Evolutionary conservation across 2,888 invertebrate species (phyloP).

Genomic region (Archips xylosteana): DNA sequence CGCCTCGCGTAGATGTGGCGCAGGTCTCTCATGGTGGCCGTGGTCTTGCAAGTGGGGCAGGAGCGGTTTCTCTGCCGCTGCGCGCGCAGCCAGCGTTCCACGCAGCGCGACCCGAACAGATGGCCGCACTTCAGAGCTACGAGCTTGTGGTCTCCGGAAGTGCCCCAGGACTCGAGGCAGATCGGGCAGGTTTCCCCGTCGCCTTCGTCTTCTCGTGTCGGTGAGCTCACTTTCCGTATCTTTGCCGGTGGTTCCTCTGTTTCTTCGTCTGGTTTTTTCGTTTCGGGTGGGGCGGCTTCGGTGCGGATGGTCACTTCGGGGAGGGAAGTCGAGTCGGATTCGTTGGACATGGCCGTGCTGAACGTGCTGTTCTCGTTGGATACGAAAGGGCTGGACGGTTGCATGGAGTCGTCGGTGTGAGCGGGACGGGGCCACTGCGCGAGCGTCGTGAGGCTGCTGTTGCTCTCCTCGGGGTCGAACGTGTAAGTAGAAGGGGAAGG

Average conservation of each 20-base stretch:
- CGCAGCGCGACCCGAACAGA: conserved; percentile 94
- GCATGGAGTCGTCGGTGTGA: conserved; percentile 44
- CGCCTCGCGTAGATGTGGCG: conserved; percentile 92
- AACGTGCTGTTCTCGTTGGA: conserved; percentile 47
- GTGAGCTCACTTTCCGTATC: conserved; percentile 61
- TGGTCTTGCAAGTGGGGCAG: conserved; percentile 96
- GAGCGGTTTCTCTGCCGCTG: conserved; percentile 83
- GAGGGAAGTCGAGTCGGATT: conserved; percentile 49
- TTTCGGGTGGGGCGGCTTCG: conserved; percentile 9
- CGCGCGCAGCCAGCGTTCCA: conserved; percentile 89
- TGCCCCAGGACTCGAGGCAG: conserved; percentile 95
- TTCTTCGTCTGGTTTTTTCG: conserved; percentile 41
- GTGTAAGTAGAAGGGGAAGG: conserved; percentile 41
- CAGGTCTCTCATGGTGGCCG: conserved; percentile 88
- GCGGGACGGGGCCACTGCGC: conserved; percentile 40
- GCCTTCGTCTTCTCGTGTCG: conserved; percentile 71
- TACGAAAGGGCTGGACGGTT: conserved; percentile 43
- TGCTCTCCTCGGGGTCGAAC: conserved; percentile 43
- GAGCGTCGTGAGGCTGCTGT: conserved; percentile 28
- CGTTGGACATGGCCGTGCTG: conserved; percentile 45
- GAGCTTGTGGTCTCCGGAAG: conserved; percentile 93
- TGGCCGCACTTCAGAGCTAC: conserved; percentile 97
- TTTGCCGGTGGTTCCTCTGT: conserved; percentile 67
- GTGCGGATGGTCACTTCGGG: conserved; percentile 45
- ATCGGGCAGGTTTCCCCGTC: conserved; percentile 93